phyloP scores from a whole-genome alignment of 2,797 vertebrate species.

The Hoplostethus mediterraneus region DNA sequence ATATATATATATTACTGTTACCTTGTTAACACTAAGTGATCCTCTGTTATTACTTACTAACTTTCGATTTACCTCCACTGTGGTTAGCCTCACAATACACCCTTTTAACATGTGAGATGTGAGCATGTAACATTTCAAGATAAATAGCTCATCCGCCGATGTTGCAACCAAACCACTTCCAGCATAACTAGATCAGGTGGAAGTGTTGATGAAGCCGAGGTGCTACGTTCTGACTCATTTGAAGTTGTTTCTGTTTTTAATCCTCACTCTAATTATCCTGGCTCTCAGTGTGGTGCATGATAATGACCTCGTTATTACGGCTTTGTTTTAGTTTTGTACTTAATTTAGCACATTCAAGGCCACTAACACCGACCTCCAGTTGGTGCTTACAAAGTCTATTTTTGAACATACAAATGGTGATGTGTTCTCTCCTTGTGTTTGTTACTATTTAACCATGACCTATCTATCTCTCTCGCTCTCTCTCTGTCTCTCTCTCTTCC shows the following conservation, averaged over 20 bases:
- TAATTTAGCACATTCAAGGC: constrained; percentile 11
- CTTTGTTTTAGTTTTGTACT: constrained; percentile 32
- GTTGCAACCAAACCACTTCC: constrained; percentile 29
- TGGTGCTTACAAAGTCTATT: constrained; percentile 19
- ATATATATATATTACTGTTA: neutral
- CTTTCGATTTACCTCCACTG: neutral
- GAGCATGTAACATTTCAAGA: neutral
- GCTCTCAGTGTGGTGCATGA: neutral
- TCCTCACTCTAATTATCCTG: neutral
- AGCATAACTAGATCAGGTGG: constrained; percentile 16
- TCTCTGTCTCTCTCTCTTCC: constrained; percentile 18
- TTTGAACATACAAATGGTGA: constrained; percentile 9
- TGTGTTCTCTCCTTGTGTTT: constrained; percentile 17
- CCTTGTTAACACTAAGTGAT: neutral
- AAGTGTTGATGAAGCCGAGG: constrained; percentile 20
- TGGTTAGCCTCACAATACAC: neutral
- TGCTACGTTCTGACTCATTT: neutral
- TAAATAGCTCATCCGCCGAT: neutral
- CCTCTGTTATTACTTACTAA: too few relatives aligned
- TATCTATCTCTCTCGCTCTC: too few relatives aligned
- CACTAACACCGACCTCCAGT: constrained; percentile 13
- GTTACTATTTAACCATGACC: neutral
- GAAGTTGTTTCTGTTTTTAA: constrained; percentile 3
- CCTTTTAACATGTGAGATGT: neutral
- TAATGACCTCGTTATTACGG: constrained; percentile 8